These are phyloP conservation scores for Chaetodon auriga DNA, from an alignment of 2,113 vertebrate genomes.

Conservation along the genomic window DNA sequence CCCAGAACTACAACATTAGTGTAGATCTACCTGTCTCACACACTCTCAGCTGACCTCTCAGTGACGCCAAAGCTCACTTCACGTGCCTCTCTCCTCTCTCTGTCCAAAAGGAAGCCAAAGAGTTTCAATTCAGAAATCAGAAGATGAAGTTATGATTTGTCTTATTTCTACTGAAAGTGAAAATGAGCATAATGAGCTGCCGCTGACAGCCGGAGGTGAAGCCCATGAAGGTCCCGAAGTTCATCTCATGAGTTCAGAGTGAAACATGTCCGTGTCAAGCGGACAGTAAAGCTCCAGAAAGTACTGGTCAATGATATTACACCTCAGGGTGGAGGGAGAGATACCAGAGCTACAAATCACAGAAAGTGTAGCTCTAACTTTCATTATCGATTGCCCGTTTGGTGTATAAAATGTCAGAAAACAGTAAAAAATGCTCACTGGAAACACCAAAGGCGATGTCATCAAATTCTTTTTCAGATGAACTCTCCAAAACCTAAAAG, in stretches of 20 bases:
- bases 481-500: background rate
- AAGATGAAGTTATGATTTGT: background rate
- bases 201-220: background rate
- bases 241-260: background rate
- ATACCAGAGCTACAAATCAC: constrained; percentile 21
- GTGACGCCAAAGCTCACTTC: constrained; percentile 5
- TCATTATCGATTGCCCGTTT: background rate
- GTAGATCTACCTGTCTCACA: background rate
- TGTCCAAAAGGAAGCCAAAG: background rate
- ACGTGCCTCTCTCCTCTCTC: background rate
- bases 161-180: background rate
- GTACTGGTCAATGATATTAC: constrained; percentile 6
- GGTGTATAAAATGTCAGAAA: background rate
- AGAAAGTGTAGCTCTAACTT: background rate
- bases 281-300: constrained; percentile 2
- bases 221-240: background rate
- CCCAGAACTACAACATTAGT: constrained; percentile 10
- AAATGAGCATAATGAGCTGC: constrained; percentile 1
- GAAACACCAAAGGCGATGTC: background rate
- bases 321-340: constrained; percentile 20
- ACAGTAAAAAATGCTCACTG: background rate
- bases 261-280: background rate
- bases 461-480: background rate
- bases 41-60: constrained; percentile 9
- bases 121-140: background rate